phyloP scores from a whole-genome alignment of 1,140 invertebrate genomes.

The Drosophila arizonae region DNA sequence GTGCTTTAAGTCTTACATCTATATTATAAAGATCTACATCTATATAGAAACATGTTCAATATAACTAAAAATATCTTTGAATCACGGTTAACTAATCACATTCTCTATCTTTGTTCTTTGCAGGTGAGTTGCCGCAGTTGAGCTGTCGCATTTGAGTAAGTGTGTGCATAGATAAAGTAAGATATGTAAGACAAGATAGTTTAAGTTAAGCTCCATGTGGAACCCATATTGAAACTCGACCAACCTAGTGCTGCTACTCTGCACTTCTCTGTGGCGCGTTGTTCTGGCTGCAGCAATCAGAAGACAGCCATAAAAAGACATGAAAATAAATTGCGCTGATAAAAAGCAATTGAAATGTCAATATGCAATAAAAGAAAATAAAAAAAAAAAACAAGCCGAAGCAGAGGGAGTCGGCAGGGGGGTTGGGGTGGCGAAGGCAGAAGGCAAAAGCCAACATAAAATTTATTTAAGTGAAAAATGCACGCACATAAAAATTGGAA shows the following conservation, averaged over 20 bases:
- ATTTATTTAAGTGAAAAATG: slow-evolving; percentile 40
- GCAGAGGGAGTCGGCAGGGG: not conserved
- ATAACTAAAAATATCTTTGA: too few species aligned
- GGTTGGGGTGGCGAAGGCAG: not conserved
- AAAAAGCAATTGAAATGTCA: slow-evolving; percentile 58
- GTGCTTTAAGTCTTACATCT: too few species aligned
- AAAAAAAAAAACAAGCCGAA: too few species aligned
- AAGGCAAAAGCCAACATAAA: slow-evolving; percentile 24
- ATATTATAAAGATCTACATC: too few species aligned
- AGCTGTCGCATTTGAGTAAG: slow-evolving; percentile 21
- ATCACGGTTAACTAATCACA: not conserved
- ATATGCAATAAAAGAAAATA: slow-evolving; percentile 32
- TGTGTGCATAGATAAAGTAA: not conserved
- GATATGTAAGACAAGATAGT: slow-evolving; percentile 1
- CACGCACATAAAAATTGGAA: slow-evolving; percentile 39
- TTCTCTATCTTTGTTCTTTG: slow-evolving; percentile 42
- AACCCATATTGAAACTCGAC: slow-evolving; percentile 23
- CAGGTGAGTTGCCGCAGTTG: slow-evolving; percentile 51
- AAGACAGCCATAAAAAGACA: slow-evolving; percentile 26
- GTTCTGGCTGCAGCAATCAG: slow-evolving; percentile 11
- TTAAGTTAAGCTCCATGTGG: not conserved
- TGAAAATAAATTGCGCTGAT: slow-evolving; percentile 49
- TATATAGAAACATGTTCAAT: too few species aligned
- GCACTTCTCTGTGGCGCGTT: slow-evolving; percentile 3
- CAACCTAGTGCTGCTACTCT: slow-evolving; percentile 19